Evolutionary conservation across 2,888 invertebrate genomes (phyloP).

Genomic region (Myopa tessellatipennis): DNA sequence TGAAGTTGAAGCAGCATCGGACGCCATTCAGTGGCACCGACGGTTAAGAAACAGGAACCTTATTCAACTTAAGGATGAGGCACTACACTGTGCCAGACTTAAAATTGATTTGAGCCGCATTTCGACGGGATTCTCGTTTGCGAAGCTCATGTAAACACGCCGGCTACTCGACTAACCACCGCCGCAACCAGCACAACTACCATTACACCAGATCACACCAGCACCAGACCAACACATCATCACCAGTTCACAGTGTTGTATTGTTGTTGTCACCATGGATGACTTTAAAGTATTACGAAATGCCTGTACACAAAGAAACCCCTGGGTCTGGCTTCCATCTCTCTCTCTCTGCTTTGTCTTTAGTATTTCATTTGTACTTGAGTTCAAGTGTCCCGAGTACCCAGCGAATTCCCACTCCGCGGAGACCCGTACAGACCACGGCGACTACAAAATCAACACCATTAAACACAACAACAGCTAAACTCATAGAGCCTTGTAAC

Average conservation of each 20-base stretch:
- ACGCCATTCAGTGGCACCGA: constrained; percentile 1
- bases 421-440: not conserved
- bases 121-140: not conserved
- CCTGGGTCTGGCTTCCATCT: not conserved
- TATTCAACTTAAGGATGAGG: not conserved
- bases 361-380: constrained; percentile 11
- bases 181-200: not conserved
- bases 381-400: constrained; percentile 15
- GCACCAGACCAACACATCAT: not conserved
- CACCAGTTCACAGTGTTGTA: too few species aligned
- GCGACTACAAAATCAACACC: constrained; percentile 3
- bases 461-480: not conserved
- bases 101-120: constrained; percentile 13
- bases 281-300: constrained; percentile 18
- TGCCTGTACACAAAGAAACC: not conserved
- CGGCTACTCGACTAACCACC: constrained; percentile 1
- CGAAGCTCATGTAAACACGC: not conserved
- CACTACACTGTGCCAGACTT: not conserved
- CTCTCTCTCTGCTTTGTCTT: not conserved
- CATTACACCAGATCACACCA: not conserved
- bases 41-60: not conserved
- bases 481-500: constrained; percentile 5
- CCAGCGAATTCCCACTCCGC: not conserved
- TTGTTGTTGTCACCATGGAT: constrained; percentile 16
- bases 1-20: not conserved